A percentile compares a stretch with the other conserved stretches of the same genome.
phyloP scores from a whole-genome alignment of 2,888 invertebrate genomes.

The Phaonia tiefii region DNA sequence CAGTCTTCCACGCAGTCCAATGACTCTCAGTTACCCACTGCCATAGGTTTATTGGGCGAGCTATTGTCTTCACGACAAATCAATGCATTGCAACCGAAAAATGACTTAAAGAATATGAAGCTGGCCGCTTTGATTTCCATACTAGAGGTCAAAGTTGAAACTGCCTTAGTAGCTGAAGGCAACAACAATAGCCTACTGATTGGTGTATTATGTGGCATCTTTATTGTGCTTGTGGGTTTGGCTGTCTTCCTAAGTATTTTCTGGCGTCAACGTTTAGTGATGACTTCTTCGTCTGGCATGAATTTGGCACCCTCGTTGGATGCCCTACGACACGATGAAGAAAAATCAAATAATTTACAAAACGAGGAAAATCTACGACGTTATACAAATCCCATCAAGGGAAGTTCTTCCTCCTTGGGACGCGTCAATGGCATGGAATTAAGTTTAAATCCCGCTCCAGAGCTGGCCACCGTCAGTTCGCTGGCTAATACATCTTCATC shows the following conservation, averaged over 20 bases:
- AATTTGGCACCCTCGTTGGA: constrained; percentile 83
- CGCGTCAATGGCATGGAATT: constrained; percentile 82
- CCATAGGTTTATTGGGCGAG: constrained; percentile 84
- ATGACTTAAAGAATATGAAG: constrained; percentile 82
- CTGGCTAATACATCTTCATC: constrained; percentile 80
- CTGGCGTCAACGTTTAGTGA: constrained; percentile 82
- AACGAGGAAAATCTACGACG: constrained; percentile 94
- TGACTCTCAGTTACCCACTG: constrained; percentile 81
- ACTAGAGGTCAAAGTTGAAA: constrained; percentile 88
- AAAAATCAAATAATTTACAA: constrained; percentile 94
- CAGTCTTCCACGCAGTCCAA: constrained; percentile 82
- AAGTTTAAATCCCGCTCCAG: constrained; percentile 79
- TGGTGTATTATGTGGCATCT: constrained; percentile 80
- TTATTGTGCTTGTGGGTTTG: constrained; percentile 80
- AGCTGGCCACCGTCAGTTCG: constrained; percentile 74
- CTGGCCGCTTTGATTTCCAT: constrained; percentile 86
- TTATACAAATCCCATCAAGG: constrained; percentile 90
- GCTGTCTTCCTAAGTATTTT: constrained; percentile 82
- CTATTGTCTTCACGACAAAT: constrained; percentile 83
- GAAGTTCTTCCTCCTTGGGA: constrained; percentile 82
- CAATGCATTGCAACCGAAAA: constrained; percentile 75
- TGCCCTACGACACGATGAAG: constrained; percentile 88
- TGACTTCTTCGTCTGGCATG: constrained; percentile 82
- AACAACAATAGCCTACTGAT: constrained; percentile 79
- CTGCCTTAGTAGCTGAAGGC: constrained; percentile 82